Percentiles rank a stretch among this genome's conserved stretches.
These are phyloP conservation scores for Planococcus citri DNA, from an alignment of 1,140 invertebrate genomes.

Conservation along the genomic window DNA sequence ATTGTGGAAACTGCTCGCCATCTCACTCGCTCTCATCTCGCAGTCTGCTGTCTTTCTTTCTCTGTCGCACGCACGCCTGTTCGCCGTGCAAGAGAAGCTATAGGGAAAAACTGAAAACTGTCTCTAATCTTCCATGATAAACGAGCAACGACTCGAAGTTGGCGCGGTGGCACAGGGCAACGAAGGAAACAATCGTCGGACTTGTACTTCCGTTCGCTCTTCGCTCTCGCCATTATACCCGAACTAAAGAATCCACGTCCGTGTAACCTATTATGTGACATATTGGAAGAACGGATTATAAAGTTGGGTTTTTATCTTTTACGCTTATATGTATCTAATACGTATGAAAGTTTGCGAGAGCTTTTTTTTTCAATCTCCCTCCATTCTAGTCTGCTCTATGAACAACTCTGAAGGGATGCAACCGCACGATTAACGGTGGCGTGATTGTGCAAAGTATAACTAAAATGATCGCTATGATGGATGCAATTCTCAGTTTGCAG, in stretches of 20 bases:
- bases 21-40: too few relatives aligned
- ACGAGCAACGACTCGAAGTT: constrained; percentile 1
- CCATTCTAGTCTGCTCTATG: too few relatives aligned
- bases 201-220: not conserved
- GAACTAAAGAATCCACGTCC: not conserved
- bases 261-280: not conserved
- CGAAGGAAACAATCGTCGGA: constrained; percentile 5
- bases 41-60: too few relatives aligned
- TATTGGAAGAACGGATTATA: constrained; percentile 3
- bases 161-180: not conserved
- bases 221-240: not conserved
- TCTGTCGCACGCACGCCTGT: too few relatives aligned
- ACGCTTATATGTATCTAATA: too few relatives aligned
- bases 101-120: constrained; percentile 6
- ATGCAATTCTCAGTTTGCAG: too few relatives aligned
- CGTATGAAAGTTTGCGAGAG: too few relatives aligned
- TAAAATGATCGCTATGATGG: too few relatives aligned
- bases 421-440: too few relatives aligned
- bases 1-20: not conserved
- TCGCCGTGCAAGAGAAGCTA: not conserved
- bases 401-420: too few relatives aligned
- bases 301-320: not conserved
- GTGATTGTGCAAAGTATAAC: too few relatives aligned
- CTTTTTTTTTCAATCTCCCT: too few relatives aligned
- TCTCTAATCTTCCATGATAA: constrained; percentile 7